phyloP scores from a whole-genome alignment of 2,888 invertebrate genomes.

The Baccha elongata region DNA sequence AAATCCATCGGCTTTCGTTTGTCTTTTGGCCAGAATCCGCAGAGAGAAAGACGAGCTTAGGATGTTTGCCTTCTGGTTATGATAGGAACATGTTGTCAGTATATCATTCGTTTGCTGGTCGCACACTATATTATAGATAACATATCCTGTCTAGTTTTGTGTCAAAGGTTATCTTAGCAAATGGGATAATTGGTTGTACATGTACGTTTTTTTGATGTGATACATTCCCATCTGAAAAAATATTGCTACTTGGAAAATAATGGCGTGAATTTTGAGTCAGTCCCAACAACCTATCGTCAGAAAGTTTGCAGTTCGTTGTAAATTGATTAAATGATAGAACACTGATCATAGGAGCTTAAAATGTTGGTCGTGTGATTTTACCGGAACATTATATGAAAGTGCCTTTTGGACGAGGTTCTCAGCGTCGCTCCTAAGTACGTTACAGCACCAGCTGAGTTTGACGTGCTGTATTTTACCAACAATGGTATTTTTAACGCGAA shows the following conservation, averaged over 20 bases:
- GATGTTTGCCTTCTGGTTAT: constrained; percentile 63
- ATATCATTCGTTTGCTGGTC: constrained; percentile 22
- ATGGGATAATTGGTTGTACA: constrained; percentile 68
- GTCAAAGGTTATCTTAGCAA: constrained; percentile 69
- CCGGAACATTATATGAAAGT: too few relatives aligned
- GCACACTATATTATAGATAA: constrained; percentile 16
- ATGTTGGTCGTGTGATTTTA: too few relatives aligned
- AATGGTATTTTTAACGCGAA: too few relatives aligned
- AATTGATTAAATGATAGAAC: not conserved
- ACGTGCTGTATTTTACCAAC: too few relatives aligned
- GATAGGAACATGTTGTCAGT: constrained; percentile 35
- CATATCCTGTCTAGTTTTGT: constrained; percentile 36
- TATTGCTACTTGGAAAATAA: constrained; percentile 61
- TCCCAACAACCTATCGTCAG: constrained; percentile 50
- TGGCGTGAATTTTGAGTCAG: constrained; percentile 30
- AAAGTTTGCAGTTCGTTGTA: constrained; percentile 25
- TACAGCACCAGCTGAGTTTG: too few relatives aligned
- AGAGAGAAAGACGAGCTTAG: not conserved
- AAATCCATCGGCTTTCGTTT: constrained; percentile 68
- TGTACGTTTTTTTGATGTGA: constrained; percentile 72
- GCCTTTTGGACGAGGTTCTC: too few relatives aligned
- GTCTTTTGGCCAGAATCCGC: constrained; percentile 39
- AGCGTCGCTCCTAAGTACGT: too few relatives aligned
- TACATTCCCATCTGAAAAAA: constrained; percentile 64
- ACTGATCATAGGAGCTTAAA: too few relatives aligned